Percentiles rank a stretch among this genome's conserved stretches.
phyloP scores from a whole-genome alignment of 2,797 vertebrate genomes.

The Manis javanica region DNA sequence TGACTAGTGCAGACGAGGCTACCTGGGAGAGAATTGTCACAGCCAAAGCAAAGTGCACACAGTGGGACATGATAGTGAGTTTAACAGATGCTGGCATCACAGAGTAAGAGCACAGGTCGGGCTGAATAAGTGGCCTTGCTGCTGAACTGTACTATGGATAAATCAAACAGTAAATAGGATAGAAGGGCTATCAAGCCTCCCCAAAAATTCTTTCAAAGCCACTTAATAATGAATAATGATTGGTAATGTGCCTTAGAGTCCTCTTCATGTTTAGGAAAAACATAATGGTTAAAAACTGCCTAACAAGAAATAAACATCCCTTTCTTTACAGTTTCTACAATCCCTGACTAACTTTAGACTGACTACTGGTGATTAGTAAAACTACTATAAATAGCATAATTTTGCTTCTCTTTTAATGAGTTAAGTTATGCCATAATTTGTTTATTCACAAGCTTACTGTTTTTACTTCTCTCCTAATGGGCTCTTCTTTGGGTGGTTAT shows the following conservation, averaged over 20 bases:
- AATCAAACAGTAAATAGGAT: not conserved
- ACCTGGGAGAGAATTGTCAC: not conserved
- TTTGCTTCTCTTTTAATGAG: slow-evolving; percentile 11
- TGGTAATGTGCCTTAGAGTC: slow-evolving; percentile 17
- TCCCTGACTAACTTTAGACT: slow-evolving; percentile 46
- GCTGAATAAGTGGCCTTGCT: not conserved
- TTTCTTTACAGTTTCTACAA: slow-evolving; percentile 57
- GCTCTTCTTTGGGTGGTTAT: slow-evolving; percentile 48
- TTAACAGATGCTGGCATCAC: not conserved
- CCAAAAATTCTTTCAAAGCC: not conserved
- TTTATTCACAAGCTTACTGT: slow-evolving; percentile 37
- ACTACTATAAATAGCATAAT: slow-evolving; percentile 45
- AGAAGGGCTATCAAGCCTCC: not conserved
- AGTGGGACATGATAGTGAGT: not conserved
- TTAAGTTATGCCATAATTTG: slow-evolving; percentile 16
- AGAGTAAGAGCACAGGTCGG: not conserved
- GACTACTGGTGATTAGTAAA: slow-evolving; percentile 55
- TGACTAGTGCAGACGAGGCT: not conserved
- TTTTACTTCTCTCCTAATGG: slow-evolving; percentile 29
- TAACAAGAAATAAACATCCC: slow-evolving; percentile 47
- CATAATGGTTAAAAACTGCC: slow-evolving; percentile 17
- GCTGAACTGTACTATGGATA: not conserved
- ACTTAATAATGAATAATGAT: slow-evolving; percentile 57
- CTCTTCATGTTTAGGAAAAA: slow-evolving; percentile 58
- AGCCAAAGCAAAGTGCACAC: not conserved